A percentile compares a stretch with the other conserved stretches of the same genome.
Conservation (phyloP, 2,797 vertebrate genomes). For the Odontamblyopus rebecca region DNA sequence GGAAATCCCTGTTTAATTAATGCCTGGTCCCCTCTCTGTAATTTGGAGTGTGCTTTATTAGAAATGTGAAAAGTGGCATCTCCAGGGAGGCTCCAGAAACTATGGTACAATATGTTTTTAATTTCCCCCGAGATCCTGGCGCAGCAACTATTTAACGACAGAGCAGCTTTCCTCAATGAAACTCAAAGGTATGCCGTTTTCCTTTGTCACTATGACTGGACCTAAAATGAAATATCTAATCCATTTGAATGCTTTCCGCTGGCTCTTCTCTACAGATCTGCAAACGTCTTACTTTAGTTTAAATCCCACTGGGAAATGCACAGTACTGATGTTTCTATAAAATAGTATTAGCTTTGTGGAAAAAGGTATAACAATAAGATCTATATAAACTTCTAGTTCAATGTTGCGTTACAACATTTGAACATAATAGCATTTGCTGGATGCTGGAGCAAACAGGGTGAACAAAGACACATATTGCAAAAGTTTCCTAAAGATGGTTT, state of each 20-base stretch:
- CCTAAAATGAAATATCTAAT: constrained; percentile 47
- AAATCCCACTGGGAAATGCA: constrained; percentile 23
- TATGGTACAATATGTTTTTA: constrained; percentile 83
- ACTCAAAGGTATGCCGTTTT: constrained; percentile 67
- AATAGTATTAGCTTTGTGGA: not conserved
- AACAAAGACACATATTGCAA: too few species aligned
- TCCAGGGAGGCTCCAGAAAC: constrained; percentile 71
- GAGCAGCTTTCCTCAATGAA: constrained; percentile 68
- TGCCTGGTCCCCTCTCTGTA: constrained; percentile 73
- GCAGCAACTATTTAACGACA: constrained; percentile 76
- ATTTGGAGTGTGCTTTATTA: constrained; percentile 81
- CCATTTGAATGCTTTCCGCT: constrained; percentile 37
- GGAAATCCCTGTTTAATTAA: constrained; percentile 81
- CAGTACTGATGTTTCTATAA: constrained; percentile 13
- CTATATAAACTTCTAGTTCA: not conserved
- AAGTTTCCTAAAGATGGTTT: too few species aligned
- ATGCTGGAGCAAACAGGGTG: too few species aligned
- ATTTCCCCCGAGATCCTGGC: constrained; percentile 79
- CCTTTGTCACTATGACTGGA: constrained; percentile 57
- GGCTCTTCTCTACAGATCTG: constrained; percentile 30
- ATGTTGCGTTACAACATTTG: not conserved
- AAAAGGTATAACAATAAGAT: constrained; percentile 4
- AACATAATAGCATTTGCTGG: not conserved
- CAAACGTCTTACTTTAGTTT: constrained; percentile 27
- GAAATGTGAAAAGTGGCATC: constrained; percentile 77